Evolutionary conservation across 2,888 invertebrate genomes (phyloP), one percentile per base, ranked within the genome.

Genomic region (Limnephilus lunatus): DNA sequence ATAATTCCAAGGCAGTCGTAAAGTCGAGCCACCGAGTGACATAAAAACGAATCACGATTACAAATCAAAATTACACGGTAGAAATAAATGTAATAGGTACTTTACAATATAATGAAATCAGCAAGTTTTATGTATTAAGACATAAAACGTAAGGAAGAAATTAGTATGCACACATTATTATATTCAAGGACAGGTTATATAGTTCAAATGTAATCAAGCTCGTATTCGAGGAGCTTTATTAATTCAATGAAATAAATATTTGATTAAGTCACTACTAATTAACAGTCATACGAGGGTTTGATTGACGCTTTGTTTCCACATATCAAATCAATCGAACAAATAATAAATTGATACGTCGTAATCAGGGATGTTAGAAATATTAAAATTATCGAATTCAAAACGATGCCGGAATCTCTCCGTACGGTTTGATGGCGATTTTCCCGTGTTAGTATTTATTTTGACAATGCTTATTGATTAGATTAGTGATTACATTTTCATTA

Each of bases 31-130:
- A 83, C 83, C 83, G 83, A 83, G 83, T 83, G 83, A 83, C 32
- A 83, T 83, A 83, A 83, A 83, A 83, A 35, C 31, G 83, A 83
- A 83, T 83, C 83, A 83, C 83, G 35, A 83, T 32, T 32, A 83
- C 35, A 83, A 15, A 68, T 68, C 68, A n/a, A 68, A 68, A 68
- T 68, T 68, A 68, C 68, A n/a, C 25, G n/a, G 68, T 25, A 25
- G 25, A 68, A 68, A 68, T n/a, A 68, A 68, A 68, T 68, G 68
- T 68, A 9, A 68, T n/a, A n/a, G n/a, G n/a, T n/a, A 68, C 9
- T 68, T 68, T 68, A 68, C 25, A 68, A 68, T 68, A 68, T 68
- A 68, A 68, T 68, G n/a, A 68, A 68, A 68, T 68, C 25, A 9
- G 25, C 25, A 68, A 68, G 68, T 25, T 68, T 68, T n/a, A 68